These are phyloP conservation scores for Callipepla squamata DNA, from an alignment of 2,113 vertebrate genomes.

Conservation along the genomic window DNA sequence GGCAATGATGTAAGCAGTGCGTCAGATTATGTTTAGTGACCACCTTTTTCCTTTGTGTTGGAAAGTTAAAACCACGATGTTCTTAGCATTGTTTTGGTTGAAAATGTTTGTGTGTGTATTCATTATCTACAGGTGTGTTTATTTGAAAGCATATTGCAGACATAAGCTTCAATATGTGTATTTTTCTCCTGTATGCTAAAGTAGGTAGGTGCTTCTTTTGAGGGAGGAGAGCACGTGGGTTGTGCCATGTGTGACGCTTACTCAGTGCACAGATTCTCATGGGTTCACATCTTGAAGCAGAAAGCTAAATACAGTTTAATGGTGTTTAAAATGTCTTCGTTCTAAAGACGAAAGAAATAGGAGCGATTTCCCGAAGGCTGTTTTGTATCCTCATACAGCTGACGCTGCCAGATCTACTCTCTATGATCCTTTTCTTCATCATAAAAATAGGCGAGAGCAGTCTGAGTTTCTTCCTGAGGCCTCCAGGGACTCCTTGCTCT, in stretches of 20 bases:
- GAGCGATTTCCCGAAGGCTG: neutral
- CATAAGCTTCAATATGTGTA: neutral
- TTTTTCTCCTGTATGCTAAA: neutral
- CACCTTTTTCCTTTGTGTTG: neutral
- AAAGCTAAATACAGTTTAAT: neutral
- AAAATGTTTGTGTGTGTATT: neutral
- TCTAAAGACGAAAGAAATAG: conserved; percentile 1
- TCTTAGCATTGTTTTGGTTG: neutral
- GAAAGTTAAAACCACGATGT: neutral
- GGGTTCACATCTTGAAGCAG: neutral
- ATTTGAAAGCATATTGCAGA: neutral
- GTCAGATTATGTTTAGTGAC: neutral
- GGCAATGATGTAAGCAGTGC: neutral
- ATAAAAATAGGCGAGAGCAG: neutral
- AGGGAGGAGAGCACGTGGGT: neutral
- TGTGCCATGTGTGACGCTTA: neutral
- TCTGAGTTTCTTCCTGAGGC: neutral
- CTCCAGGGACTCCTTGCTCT: neutral
- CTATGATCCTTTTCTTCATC: neutral
- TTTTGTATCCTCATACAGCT: neutral
- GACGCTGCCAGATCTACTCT: neutral
- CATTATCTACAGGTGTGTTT: neutral
- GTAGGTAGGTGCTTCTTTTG: neutral
- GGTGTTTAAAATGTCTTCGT: neutral
- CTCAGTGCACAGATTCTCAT: neutral